Evolutionary conservation across 1,140 invertebrate species (phyloP).

Genomic region (Bombus huntii): DNA sequence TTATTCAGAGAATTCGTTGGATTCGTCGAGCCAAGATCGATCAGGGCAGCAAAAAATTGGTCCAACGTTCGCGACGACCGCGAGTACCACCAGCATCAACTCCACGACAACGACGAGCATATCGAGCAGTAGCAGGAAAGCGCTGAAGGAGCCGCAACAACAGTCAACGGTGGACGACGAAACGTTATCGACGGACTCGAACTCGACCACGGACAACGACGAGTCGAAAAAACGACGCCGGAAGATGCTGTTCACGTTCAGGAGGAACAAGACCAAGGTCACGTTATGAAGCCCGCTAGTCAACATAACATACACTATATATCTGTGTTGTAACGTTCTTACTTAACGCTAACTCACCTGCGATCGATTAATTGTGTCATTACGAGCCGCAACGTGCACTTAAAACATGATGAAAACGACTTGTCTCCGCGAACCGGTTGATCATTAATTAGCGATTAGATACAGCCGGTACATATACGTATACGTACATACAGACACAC

Average conservation of each 20-base stretch:
- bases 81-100: constrained; percentile 32
- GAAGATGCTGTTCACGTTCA: constrained; percentile 80
- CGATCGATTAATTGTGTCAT: constrained; percentile 41
- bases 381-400: constrained; percentile 54
- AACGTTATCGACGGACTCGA: constrained; percentile 83
- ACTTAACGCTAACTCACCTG: constrained; percentile 58
- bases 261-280: constrained; percentile 78
- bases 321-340: constrained; percentile 46
- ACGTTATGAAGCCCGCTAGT: constrained; percentile 76
- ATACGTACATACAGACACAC: not conserved
- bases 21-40: constrained; percentile 53
- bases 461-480: constrained; percentile 13
- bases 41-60: not conserved
- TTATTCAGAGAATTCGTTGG: constrained; percentile 81
- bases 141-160: constrained; percentile 70
- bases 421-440: constrained; percentile 41
- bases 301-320: constrained; percentile 31
- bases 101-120: constrained; percentile 31
- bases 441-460: constrained; percentile 43
- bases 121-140: constrained; percentile 57
- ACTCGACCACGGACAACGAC: constrained; percentile 82
- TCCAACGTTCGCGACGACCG: not conserved
- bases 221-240: constrained; percentile 78
- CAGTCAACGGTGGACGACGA: constrained; percentile 79
- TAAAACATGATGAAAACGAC: constrained; percentile 30